phyloP scores from a whole-genome alignment of 2,888 invertebrate species.

The Leistus spinibarbis region DNA sequence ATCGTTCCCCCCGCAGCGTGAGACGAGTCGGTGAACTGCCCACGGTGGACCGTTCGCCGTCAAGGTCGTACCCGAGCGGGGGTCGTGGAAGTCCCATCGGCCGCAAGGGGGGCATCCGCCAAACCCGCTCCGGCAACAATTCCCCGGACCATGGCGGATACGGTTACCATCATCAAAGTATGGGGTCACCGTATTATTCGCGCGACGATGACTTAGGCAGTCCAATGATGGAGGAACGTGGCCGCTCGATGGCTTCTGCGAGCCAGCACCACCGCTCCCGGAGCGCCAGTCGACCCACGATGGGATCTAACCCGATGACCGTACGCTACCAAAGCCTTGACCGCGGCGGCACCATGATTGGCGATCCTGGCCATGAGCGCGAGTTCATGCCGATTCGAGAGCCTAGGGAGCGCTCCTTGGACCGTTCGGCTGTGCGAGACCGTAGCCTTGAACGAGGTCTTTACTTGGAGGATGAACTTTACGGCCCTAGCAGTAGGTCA shows the following conservation, averaged over 20 bases:
- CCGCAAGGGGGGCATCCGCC: conserved; percentile 54
- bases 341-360: conserved; percentile 59
- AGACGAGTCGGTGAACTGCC: conserved; percentile 75
- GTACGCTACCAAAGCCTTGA: conserved; percentile 64
- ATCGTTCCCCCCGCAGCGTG: conserved; percentile 72
- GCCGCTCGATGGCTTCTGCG: conserved; percentile 66
- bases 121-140: conserved; percentile 64
- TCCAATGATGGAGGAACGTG: conserved; percentile 81
- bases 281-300: conserved; percentile 76
- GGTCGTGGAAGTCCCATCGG: conserved; percentile 47
- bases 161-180: conserved; percentile 61
- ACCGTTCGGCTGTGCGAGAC: conserved; percentile 61
- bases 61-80: conserved; percentile 73
- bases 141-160: conserved; percentile 64
- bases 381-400: conserved; percentile 87
- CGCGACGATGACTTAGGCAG: conserved; percentile 84
- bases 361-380: conserved; percentile 77
- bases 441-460: conserved; percentile 71
- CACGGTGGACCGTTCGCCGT: conserved; percentile 89
- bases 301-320: conserved; percentile 63
- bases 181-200: conserved; percentile 72
- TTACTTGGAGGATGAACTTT: conserved; percentile 73
- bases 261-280: conserved; percentile 78
- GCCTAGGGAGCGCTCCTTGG: conserved; percentile 70
- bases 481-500: conserved; percentile 63